phyloP scores from a whole-genome alignment of 2,113 vertebrate species.

The Coptodon bakossiorum region DNA sequence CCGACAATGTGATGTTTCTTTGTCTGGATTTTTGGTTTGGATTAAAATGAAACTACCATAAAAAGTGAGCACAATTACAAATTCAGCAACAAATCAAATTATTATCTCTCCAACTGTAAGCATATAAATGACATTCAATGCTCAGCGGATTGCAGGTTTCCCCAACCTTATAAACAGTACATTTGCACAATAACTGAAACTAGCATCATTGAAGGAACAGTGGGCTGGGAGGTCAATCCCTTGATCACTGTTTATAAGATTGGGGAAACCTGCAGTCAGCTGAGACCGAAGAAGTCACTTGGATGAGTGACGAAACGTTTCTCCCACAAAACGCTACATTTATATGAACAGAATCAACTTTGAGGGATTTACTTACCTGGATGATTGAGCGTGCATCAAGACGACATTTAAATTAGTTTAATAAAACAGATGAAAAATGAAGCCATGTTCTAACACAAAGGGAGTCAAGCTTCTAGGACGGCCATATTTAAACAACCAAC shows the following conservation, averaged over 20 bases:
- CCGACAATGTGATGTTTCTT: fast-evolving
- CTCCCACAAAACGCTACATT: fast-evolving
- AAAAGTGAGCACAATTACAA: not conserved
- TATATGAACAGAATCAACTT: not conserved
- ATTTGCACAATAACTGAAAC: not conserved
- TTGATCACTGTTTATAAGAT: not conserved
- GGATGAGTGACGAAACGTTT: not conserved
- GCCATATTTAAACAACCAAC: not conserved
- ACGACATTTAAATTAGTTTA: not conserved
- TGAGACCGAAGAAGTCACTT: not conserved
- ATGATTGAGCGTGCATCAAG: not conserved
- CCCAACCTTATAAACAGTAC: fast-evolving
- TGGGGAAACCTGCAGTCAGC: not conserved
- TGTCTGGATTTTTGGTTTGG: not conserved
- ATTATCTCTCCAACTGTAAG: not conserved
- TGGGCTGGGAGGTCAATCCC: not conserved
- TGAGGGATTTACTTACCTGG: not conserved
- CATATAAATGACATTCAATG: not conserved
- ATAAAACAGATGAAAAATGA: not conserved
- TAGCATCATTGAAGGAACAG: not conserved
- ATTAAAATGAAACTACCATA: not conserved
- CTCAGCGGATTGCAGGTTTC: not conserved
- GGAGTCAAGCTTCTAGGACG: fast-evolving
- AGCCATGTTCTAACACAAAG: not conserved
- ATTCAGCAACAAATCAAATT: fast-evolving